These are phyloP conservation scores for Pocillopora grandis DNA, from an alignment of 92 coral and sea anemone genomes.

Conservation along the genomic window DNA sequence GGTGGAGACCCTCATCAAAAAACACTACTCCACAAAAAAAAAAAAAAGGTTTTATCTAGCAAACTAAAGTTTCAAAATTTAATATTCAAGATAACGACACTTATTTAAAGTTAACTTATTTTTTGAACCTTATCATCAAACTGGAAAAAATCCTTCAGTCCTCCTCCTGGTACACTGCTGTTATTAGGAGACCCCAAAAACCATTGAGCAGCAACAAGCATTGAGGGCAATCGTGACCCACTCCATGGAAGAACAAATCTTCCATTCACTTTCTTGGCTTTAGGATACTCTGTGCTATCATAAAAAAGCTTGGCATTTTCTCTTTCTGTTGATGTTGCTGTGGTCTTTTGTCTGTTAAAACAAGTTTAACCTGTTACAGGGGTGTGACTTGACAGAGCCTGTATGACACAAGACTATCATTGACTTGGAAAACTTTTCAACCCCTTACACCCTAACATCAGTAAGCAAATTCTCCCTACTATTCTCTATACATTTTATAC, in stretches of 20 bases:
- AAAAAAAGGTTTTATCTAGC: background rate
- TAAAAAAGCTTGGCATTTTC: background rate
- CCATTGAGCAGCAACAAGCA: slow-evolving; percentile 50
- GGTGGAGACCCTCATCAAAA: too few relatives aligned
- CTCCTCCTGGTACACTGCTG: slow-evolving; percentile 51
- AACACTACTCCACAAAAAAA: background rate
- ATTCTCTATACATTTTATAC: too few relatives aligned
- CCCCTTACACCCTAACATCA: too few relatives aligned
- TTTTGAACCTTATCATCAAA: slow-evolving; percentile 32
- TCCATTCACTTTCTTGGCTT: slow-evolving; percentile 58
- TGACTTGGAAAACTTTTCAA: too few relatives aligned
- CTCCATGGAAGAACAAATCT: slow-evolving; percentile 70
- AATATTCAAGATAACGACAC: background rate
- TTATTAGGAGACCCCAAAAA: slow-evolving; percentile 32
- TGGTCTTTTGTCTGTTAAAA: background rate
- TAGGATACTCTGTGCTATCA: slow-evolving; percentile 24
- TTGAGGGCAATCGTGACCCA: slow-evolving; percentile 39
- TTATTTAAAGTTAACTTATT: too few relatives aligned
- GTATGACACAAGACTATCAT: too few relatives aligned
- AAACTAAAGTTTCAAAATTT: background rate
- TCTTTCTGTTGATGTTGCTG: background rate
- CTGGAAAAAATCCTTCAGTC: slow-evolving; percentile 25
- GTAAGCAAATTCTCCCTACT: too few relatives aligned
- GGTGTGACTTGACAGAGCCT: too few relatives aligned
- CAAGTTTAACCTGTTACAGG: background rate